A percentile compares a stretch with the other conserved stretches of the same genome.
Conservation (phyloP, 2,888 invertebrate species). For the Sinohyriopsis cumingii region DNA sequence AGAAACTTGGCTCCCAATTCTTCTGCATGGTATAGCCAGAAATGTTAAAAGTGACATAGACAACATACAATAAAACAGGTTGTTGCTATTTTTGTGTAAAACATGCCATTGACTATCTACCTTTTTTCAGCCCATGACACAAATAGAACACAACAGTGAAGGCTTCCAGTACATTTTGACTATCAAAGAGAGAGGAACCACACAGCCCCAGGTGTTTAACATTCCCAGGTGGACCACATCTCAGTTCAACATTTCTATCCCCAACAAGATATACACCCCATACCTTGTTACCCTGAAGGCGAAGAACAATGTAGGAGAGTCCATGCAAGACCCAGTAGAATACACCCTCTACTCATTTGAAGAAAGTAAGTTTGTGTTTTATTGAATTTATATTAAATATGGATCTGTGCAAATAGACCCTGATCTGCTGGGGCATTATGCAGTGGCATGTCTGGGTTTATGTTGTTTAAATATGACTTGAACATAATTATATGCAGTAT, state of each 20-base stretch:
- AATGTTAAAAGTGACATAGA: too few species aligned
- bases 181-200: slow-evolving; percentile 32
- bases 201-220: slow-evolving; percentile 23
- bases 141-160: slow-evolving; percentile 96
- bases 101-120: too few species aligned
- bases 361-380: slow-evolving; percentile 53
- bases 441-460: too few species aligned
- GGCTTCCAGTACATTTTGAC: slow-evolving; percentile 92
- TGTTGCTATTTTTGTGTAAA: too few species aligned
- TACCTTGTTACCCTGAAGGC: slow-evolving; percentile 94
- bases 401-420: too few species aligned
- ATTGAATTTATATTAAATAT: not conserved
- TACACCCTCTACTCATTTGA: slow-evolving; percentile 95
- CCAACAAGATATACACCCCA: slow-evolving; percentile 60
- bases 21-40: too few species aligned
- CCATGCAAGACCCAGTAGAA: slow-evolving; percentile 85
- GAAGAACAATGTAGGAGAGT: slow-evolving; percentile 90
- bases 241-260: slow-evolving; percentile 81
- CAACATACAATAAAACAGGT: too few species aligned
- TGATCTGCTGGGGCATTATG: too few species aligned
- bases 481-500: too few species aligned
- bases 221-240: slow-evolving; percentile 75
- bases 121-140: slow-evolving; percentile 86
- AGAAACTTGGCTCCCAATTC: too few species aligned
- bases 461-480: too few species aligned